These are phyloP conservation scores for Coelopa frigida DNA, from an alignment of 1,140 invertebrate species.

Conservation along the genomic window DNA sequence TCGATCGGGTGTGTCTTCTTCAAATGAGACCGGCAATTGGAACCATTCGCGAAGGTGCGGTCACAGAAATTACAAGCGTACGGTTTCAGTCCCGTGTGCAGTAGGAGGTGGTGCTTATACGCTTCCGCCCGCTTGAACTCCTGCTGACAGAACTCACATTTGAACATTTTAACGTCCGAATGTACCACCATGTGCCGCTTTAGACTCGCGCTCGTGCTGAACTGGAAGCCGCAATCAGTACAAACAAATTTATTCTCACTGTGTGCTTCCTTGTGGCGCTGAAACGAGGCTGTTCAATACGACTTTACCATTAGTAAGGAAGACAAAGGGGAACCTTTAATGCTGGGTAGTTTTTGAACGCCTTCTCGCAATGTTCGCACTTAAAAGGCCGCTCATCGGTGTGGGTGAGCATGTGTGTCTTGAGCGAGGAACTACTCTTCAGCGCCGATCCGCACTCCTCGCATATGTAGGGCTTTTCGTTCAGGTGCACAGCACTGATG, in stretches of 20 bases:
- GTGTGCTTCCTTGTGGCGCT: constrained; percentile 44
- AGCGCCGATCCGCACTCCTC: constrained; percentile 46
- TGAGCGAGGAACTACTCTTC: constrained; percentile 45
- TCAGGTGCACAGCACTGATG: constrained; percentile 44
- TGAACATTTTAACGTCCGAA: constrained; percentile 42
- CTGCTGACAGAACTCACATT: constrained; percentile 43
- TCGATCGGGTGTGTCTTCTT: constrained; percentile 46
- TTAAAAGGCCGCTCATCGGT: constrained; percentile 47
- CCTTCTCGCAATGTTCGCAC: constrained; percentile 45
- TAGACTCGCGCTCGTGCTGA: constrained; percentile 46
- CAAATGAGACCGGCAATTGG: constrained; percentile 48
- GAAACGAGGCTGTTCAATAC: not conserved
- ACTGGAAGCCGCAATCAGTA: constrained; percentile 42
- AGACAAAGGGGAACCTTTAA: no score
- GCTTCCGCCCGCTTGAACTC: constrained; percentile 42
- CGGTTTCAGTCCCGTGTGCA: constrained; percentile 46
- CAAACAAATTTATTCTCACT: constrained; percentile 44
- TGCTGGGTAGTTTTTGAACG: constrained; percentile 40
- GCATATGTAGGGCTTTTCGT: constrained; percentile 46
- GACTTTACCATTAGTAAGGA: not conserved
- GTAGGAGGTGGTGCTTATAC: constrained; percentile 43
- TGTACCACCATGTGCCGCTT: constrained; percentile 47
- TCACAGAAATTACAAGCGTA: constrained; percentile 48
- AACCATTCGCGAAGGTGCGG: constrained; percentile 47
- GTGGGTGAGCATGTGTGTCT: constrained; percentile 48